A percentile compares a stretch with the other conserved stretches of the same genome.
phyloP scores from a whole-genome alignment of 1,140 invertebrate species.

The Drosophila kanapiae region DNA sequence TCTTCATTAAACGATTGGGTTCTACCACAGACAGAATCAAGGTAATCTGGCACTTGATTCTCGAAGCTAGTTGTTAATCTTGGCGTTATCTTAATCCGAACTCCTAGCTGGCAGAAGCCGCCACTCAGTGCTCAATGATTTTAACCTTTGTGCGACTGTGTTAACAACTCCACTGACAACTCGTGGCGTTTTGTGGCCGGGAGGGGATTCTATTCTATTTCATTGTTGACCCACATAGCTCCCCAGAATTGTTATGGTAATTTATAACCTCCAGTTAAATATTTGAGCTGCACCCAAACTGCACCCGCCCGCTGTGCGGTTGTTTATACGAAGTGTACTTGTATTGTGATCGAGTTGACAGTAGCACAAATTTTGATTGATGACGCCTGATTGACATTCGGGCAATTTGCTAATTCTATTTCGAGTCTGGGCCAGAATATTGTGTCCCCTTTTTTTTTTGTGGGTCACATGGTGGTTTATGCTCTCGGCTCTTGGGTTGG shows the following conservation, averaged over 20 bases:
- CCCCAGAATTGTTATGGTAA: slow-evolving; percentile 74
- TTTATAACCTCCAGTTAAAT: slow-evolving; percentile 73
- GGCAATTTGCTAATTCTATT: slow-evolving; percentile 81
- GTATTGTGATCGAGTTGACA: slow-evolving; percentile 70
- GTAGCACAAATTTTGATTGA: slow-evolving; percentile 81
- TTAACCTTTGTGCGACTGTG: slow-evolving; percentile 43
- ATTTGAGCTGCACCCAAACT: slow-evolving; percentile 64
- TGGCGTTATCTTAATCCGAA: slow-evolving; percentile 36
- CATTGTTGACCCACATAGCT: slow-evolving; percentile 66
- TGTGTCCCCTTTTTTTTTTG: slow-evolving; percentile 33
- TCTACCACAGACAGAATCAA: slow-evolving; percentile 20
- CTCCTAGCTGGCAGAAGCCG: slow-evolving; percentile 2
- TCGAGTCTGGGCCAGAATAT: slow-evolving; percentile 43
- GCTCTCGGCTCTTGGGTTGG: slow-evolving; percentile 9
- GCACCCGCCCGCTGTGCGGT: slow-evolving; percentile 49
- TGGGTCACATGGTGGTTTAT: slow-evolving; percentile 27
- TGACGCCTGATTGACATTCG: slow-evolving; percentile 80
- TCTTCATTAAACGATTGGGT: slow-evolving; percentile 45
- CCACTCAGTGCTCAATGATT: slow-evolving; percentile 3
- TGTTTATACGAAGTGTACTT: slow-evolving; percentile 59
- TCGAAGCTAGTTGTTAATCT: slow-evolving; percentile 7
- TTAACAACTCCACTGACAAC: slow-evolving; percentile 41
- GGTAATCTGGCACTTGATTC: slow-evolving; percentile 28
- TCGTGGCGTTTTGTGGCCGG: slow-evolving; percentile 26
- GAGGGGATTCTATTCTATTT: slow-evolving; percentile 28